These are phyloP conservation scores for Peromyscus leucopus DNA, from an alignment of 2,113 vertebrate species.

Conservation along the genomic window DNA sequence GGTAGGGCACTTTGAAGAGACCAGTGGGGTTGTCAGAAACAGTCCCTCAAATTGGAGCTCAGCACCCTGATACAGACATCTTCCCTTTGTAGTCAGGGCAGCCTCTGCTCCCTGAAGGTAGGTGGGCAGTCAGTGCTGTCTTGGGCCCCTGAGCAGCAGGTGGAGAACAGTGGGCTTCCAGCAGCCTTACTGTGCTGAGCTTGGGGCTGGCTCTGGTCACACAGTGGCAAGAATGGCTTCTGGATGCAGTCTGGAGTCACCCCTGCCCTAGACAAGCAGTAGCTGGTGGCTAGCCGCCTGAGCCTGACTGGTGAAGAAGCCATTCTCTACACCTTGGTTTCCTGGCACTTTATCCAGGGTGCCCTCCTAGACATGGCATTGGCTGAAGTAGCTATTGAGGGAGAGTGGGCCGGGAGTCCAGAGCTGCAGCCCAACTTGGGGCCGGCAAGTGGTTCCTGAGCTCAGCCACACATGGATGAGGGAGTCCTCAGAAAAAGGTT, in stretches of 20 bases:
- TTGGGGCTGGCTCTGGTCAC: not conserved
- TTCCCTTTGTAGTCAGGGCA: slow-evolving; percentile 61
- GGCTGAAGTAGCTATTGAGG: not conserved
- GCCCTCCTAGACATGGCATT: not conserved
- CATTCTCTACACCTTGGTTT: not conserved
- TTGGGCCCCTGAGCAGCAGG: not conserved
- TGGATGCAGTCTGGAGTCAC: not conserved
- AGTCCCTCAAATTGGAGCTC: slow-evolving; percentile 72
- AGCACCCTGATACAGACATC: slow-evolving; percentile 66
- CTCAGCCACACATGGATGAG: slow-evolving; percentile 49
- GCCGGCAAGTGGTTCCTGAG: slow-evolving; percentile 69
- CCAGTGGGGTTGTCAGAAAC: slow-evolving; percentile 55
- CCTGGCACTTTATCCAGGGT: not conserved
- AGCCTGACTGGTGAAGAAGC: not conserved
- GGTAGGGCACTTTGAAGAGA: slow-evolving; percentile 54
- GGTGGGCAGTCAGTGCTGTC: slow-evolving; percentile 62
- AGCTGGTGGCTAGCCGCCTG: not conserved
- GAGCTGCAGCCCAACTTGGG: not conserved
- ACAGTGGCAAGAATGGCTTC: slow-evolving; percentile 12
- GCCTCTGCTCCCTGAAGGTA: slow-evolving; percentile 69
- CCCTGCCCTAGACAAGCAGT: not conserved
- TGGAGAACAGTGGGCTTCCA: not conserved
- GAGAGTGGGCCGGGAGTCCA: slow-evolving; percentile 9
- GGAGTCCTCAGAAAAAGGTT: slow-evolving; percentile 38
- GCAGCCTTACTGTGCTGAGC: not conserved